phyloP scores from a whole-genome alignment of 1,140 invertebrate species.

The Tenebrio molitor region DNA sequence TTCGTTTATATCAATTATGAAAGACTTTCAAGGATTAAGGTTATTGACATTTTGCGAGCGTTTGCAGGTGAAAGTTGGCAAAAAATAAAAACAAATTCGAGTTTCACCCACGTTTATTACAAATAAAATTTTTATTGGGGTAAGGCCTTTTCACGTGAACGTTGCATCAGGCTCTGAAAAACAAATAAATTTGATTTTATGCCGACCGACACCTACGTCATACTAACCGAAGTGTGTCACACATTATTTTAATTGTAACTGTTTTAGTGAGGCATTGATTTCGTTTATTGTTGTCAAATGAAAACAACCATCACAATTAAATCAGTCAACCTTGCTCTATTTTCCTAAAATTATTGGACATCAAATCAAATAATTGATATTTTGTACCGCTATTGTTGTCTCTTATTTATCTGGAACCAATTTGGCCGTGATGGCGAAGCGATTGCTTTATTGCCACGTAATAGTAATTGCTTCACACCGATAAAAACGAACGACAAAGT shows the following conservation, averaged over 20 bases:
- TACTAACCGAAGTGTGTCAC: constrained; percentile 20
- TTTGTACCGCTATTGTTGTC: too few species aligned
- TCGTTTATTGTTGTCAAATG: constrained; percentile 20
- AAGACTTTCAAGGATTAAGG: constrained; percentile 40
- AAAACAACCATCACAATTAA: constrained; percentile 32
- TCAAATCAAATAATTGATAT: constrained; percentile 19
- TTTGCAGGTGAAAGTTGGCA: constrained; percentile 29
- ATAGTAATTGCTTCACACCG: not conserved
- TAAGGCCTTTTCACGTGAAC: too few species aligned
- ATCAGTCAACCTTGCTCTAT: constrained; percentile 23
- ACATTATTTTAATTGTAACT: not conserved
- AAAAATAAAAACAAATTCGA: constrained; percentile 34
- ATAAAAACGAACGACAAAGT: too few species aligned
- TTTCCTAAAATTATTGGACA: constrained; percentile 12
- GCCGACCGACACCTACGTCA: constrained; percentile 19
- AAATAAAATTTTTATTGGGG: constrained; percentile 22
- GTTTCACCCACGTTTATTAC: constrained; percentile 23
- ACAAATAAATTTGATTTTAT: not conserved
- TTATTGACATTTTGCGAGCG: constrained; percentile 18
- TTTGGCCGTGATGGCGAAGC: too few species aligned
- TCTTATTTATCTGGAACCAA: too few species aligned
- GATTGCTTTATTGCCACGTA: too few species aligned
- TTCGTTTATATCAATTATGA: constrained; percentile 21
- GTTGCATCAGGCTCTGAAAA: not conserved
- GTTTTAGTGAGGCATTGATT: constrained; percentile 13